Evolutionary conservation across 2,888 invertebrate species (phyloP).

Genomic region (Polietes domitor): DNA sequence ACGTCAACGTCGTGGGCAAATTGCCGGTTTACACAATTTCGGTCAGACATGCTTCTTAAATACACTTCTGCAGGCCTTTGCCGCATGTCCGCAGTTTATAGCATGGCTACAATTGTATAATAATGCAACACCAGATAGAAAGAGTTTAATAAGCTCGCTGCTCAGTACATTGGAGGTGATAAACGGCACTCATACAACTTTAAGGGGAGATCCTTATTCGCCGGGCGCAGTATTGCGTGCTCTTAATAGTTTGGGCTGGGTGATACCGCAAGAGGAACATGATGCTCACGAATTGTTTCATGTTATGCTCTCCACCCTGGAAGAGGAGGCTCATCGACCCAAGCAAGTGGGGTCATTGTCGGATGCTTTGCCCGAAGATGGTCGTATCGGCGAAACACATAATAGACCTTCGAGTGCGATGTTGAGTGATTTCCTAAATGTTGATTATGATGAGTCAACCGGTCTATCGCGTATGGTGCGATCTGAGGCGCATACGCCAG

Average conservation of each 20-base stretch:
- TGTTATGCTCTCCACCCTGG: constrained; percentile 92
- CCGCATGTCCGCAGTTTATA: constrained; percentile 92
- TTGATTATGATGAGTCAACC: constrained; percentile 80
- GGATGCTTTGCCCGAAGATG: constrained; percentile 85
- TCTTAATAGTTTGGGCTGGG: constrained; percentile 89
- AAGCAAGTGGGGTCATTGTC: constrained; percentile 85
- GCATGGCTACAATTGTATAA: constrained; percentile 88
- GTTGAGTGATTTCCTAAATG: constrained; percentile 79
- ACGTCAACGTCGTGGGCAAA: constrained; percentile 86
- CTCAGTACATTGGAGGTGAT: constrained; percentile 89
- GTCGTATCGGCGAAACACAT: constrained; percentile 81
- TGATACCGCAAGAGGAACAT: constrained; percentile 95
- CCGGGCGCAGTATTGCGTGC: constrained; percentile 88
- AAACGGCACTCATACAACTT: constrained; percentile 85
- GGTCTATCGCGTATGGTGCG: constrained; percentile 79
- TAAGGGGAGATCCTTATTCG: constrained; percentile 83
- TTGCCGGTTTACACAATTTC: constrained; percentile 93
- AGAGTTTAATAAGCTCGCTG: constrained; percentile 88
- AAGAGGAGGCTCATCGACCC: constrained; percentile 87
- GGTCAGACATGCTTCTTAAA: constrained; percentile 97
- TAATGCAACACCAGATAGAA: constrained; percentile 85
- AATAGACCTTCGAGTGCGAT: constrained; percentile 82
- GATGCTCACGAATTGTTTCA: constrained; percentile 97
- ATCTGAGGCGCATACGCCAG: constrained; percentile 80
- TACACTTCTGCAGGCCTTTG: constrained; percentile 93